Base-by-base conservation (phyloP, 2,888 invertebrate species). In the Yponomeuta sedellus region DNA sequence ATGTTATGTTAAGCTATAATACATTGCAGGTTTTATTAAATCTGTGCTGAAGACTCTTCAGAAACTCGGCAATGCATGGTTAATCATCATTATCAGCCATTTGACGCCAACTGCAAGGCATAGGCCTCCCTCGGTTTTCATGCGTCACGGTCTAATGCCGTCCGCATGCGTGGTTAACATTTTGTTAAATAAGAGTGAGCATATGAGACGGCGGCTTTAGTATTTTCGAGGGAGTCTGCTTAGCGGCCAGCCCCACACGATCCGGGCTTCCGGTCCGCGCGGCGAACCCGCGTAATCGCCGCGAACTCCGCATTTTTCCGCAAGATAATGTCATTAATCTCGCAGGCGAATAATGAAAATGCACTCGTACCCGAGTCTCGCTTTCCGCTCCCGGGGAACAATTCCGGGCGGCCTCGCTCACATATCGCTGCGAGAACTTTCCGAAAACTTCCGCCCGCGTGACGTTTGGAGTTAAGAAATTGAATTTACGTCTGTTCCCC, bases 261-360 rank as follows among this genome's bases (percentile, higher is more conserved):
- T 74, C 74, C 68, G 67, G 70, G 71, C 61, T 25, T 59, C 64
- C 58, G 61, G 73, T 74, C 44, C 75, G 75, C 76, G 1, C 44
- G 44, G 16, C 44, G 12, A 12, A 16, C 44, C 16, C 44, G 44
- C 75, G 79, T 86, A 84, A 85, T 85, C 86, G 84, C 85, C 80
- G 75, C 75, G 77, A 77, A 76, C 75, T 72, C 78, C 82, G 79
- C 79, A 82, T 86, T 85, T 88, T 86, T 85, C 81, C 77, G 76
- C 80, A 77, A 83, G 79, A 86, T 87, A 85, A 85, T 81, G 78
- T 78, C 77, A 84, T 86, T 86, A 86, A 86, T 88, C 83, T 82
- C 77, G 75, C 73, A 39, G 69, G 72, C 72, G 78, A 52, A 61
- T 85, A 84, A 86, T 86, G 83, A 84, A 84, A 85, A 85, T 81